A percentile compares a stretch with the other conserved stretches of the same genome.
phyloP scores from a whole-genome alignment of 2,888 invertebrate species.

The Cremastobaeus sp. region DNA sequence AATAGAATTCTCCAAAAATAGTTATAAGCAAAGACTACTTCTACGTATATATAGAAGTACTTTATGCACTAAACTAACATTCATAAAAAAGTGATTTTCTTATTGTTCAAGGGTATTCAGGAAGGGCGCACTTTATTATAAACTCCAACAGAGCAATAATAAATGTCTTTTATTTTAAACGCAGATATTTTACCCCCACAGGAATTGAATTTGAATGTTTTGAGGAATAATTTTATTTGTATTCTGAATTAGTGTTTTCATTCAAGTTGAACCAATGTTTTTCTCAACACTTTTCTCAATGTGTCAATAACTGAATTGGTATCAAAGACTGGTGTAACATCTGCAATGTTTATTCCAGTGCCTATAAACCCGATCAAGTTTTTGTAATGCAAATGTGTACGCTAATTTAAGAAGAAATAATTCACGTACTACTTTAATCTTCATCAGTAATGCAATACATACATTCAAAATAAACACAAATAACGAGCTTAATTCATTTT shows the following conservation, averaged over 20 bases:
- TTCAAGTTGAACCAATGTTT: too few species aligned
- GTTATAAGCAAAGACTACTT: too few species aligned
- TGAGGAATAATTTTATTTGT: background rate
- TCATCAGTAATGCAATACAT: background rate
- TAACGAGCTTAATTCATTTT: constrained; percentile 5
- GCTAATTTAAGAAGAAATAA: background rate
- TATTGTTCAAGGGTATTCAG: too few species aligned
- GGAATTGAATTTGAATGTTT: too few species aligned
- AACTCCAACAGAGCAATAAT: too few species aligned
- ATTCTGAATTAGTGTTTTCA: background rate
- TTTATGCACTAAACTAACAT: too few species aligned
- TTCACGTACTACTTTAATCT: background rate
- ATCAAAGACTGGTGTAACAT: constrained; percentile 5
- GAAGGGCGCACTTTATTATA: too few species aligned
- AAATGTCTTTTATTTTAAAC: too few species aligned
- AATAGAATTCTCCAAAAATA: too few species aligned
- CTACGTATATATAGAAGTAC: too few species aligned
- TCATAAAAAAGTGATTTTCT: too few species aligned
- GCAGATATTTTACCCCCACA: too few species aligned
- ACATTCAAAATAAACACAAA: background rate
- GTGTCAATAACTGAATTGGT: background rate
- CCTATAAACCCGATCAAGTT: background rate
- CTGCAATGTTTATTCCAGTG: constrained; percentile 7
- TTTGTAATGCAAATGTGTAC: background rate
- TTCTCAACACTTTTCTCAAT: constrained; percentile 6